Evolutionary conservation across 2,888 invertebrate genomes (phyloP).

Genomic region (Dugesia japonica): DNA sequence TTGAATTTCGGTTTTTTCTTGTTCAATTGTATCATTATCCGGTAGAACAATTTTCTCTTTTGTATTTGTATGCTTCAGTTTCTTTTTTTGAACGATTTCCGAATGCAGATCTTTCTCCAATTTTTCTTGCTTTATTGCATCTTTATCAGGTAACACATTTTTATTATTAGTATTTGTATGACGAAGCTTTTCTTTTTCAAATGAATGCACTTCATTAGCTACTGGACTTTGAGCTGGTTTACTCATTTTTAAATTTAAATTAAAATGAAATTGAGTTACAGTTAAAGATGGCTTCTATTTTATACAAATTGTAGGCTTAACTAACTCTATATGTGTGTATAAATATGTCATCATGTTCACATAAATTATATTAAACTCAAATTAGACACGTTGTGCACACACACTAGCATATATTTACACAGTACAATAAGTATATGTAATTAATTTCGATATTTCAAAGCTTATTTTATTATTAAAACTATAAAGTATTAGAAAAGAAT

Average conservation of each 20-base stretch:
- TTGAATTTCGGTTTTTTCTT: not conserved
- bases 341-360: not conserved
- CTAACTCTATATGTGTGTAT: not conserved
- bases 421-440: too few species aligned
- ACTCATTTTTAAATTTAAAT: not conserved
- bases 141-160: not conserved
- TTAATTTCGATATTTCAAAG: too few species aligned
- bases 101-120: not conserved
- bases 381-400: too few species aligned
- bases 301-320: not conserved
- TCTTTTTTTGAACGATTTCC: not conserved
- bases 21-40: not conserved
- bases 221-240: not conserved
- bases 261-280: too few species aligned
- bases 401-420: too few species aligned
- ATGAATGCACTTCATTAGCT: not conserved
- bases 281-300: too few species aligned
- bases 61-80: not conserved
- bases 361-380: too few species aligned
- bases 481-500: too few species aligned
- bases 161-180: not conserved
- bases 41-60: not conserved
- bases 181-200: not conserved
- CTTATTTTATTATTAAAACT: too few species aligned
- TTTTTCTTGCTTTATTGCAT: not conserved